phyloP scores from a whole-genome alignment of 2,113 vertebrate genomes.

The Thymallus thymallus region DNA sequence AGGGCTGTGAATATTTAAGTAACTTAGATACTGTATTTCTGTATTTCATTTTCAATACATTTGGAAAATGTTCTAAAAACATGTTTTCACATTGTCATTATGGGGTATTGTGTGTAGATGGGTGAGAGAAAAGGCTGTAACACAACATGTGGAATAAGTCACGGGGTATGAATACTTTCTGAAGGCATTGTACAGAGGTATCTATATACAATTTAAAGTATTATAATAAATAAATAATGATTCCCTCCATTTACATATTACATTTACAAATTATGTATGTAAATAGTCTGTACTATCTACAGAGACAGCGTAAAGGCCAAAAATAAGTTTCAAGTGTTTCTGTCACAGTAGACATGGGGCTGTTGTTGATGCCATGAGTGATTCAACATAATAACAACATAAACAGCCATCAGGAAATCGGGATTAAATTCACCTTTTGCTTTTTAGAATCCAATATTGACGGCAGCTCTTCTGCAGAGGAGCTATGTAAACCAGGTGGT shows the following conservation, averaged over 20 bases:
- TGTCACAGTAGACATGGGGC: background rate
- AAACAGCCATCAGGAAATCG: conserved; percentile 1
- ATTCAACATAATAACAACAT: conserved; percentile 14
- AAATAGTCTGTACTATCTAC: background rate
- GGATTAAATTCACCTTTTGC: conserved; percentile 5
- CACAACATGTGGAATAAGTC: no score
- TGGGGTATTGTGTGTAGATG: no score
- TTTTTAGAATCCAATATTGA: background rate
- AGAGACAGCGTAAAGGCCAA: conserved; percentile 16
- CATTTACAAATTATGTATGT: background rate
- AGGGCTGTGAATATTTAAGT: no score
- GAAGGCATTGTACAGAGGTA: no score
- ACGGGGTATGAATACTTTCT: no score
- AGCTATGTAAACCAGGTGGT: conserved; percentile 14
- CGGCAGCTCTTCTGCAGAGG: conserved; percentile 9
- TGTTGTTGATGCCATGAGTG: background rate
- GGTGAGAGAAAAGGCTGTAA: no score
- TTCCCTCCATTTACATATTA: background rate
- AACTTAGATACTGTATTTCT: no score
- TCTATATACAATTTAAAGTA: background rate
- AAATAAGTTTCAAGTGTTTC: conserved; percentile 11
- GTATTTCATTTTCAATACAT: no score
- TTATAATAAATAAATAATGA: background rate
- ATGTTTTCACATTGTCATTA: no score
- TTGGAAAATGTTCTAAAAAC: no score